Conservation (phyloP, 2,888 invertebrate species). For the Drosophila paramelanica region DNA sequence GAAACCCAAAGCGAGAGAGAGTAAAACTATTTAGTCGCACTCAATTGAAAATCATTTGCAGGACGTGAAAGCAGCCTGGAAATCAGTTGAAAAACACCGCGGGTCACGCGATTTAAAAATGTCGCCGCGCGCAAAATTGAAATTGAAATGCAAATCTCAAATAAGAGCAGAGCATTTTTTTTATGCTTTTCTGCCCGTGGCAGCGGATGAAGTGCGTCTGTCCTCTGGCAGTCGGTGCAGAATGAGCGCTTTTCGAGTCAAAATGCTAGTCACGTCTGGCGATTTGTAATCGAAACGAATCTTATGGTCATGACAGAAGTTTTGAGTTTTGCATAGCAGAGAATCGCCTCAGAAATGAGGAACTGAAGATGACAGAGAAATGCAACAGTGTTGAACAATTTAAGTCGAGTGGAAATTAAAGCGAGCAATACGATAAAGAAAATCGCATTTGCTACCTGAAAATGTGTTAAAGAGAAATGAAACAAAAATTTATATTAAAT, state of each 20-base stretch:
- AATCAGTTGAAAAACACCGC: conserved; percentile 42
- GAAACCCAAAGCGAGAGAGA: not conserved
- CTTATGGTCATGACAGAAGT: conserved; percentile 70
- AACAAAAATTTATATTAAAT: too few relatives aligned
- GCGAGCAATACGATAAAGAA: not conserved
- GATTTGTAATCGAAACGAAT: conserved; percentile 80
- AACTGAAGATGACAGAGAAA: conserved; percentile 43
- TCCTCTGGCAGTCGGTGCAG: conserved; percentile 6
- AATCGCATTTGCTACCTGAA: not conserved
- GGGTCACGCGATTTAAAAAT: conserved; percentile 63
- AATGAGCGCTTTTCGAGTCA: conserved; percentile 5
- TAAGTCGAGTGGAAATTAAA: conserved; percentile 36
- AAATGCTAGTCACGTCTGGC: conserved; percentile 73
- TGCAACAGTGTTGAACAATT: conserved; percentile 55
- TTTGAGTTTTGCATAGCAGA: conserved; percentile 54
- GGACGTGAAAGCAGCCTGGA: conserved; percentile 50
- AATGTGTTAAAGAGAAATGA: not conserved
- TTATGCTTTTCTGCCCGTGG: conserved; percentile 15
- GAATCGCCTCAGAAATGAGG: conserved; percentile 28
- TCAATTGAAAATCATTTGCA: conserved; percentile 61
- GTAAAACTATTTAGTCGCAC: conserved; percentile 43
- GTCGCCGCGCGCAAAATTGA: conserved; percentile 57
- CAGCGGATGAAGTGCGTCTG: conserved; percentile 32
- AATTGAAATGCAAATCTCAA: conserved; percentile 77
- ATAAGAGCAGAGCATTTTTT: conserved; percentile 27